Evolutionary conservation across 2,113 vertebrate genomes (phyloP).

Genomic region (Aegithalos caudatus): DNA sequence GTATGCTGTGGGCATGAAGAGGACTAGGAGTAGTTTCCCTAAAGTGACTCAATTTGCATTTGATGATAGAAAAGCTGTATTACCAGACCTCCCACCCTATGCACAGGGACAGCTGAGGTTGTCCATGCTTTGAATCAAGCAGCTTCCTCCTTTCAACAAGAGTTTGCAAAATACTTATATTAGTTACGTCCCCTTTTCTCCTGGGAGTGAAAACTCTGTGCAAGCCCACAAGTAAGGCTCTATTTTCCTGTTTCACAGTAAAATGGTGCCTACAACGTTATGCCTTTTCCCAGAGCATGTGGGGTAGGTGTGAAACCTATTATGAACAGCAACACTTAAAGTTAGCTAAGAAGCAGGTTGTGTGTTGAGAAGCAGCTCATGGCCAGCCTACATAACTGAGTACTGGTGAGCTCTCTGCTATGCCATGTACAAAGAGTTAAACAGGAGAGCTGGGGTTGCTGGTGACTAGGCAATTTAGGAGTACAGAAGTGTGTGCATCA

Average conservation of each 20-base stretch:
- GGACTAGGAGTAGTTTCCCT: neutral
- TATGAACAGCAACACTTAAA: neutral
- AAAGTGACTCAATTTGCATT: rapidly evolving
- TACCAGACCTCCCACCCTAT: neutral
- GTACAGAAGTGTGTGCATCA: neutral
- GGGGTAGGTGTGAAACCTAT: neutral
- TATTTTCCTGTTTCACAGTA: neutral
- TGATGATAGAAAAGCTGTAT: neutral
- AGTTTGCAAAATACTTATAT: neutral
- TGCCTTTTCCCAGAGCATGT: neutral
- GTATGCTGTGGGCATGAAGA: neutral
- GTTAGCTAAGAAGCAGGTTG: neutral
- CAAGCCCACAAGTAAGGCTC: neutral
- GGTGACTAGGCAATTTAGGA: neutral
- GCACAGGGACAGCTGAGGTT: neutral
- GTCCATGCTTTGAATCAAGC: neutral
- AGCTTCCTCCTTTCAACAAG: neutral
- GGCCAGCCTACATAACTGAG: rapidly evolving
- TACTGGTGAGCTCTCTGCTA: neutral
- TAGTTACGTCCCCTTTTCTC: neutral
- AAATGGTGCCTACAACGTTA: neutral
- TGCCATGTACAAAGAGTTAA: rapidly evolving
- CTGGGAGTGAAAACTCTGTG: neutral
- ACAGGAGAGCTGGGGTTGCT: neutral
- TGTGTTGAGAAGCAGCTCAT: neutral